phyloP scores from a whole-genome alignment of 1,140 invertebrate species.

The Monochamus saltuarius region DNA sequence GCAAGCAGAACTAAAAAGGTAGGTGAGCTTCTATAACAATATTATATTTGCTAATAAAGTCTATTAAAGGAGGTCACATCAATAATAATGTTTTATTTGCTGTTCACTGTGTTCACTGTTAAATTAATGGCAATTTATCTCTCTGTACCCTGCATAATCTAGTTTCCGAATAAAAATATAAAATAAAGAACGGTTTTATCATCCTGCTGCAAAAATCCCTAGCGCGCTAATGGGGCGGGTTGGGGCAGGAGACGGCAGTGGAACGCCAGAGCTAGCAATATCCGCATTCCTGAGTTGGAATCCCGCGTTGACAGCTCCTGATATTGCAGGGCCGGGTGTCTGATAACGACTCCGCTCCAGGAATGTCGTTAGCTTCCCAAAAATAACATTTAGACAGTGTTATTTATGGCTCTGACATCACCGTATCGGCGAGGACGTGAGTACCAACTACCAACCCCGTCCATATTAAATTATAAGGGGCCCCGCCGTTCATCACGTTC shows the following conservation, averaged over 20 bases:
- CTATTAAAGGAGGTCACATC: too few relatives aligned
- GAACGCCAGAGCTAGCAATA: constrained; percentile 43
- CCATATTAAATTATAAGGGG: constrained; percentile 16
- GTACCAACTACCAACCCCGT: constrained; percentile 1
- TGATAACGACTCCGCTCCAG: constrained; percentile 50
- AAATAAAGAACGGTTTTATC: background rate
- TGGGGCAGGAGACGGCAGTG: constrained; percentile 22
- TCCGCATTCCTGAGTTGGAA: constrained; percentile 50
- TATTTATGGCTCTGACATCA: constrained; percentile 44
- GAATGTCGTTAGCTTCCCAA: constrained; percentile 52
- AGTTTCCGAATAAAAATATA: too few relatives aligned
- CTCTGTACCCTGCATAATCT: too few relatives aligned
- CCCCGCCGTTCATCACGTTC: too few relatives aligned
- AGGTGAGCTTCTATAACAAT: too few relatives aligned
- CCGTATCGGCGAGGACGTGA: constrained; percentile 8
- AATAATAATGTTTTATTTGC: too few relatives aligned
- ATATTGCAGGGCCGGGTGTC: constrained; percentile 47
- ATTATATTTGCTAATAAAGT: too few relatives aligned
- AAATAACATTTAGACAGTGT: constrained; percentile 51
- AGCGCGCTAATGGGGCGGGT: constrained; percentile 11
- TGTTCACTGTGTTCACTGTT: too few relatives aligned
- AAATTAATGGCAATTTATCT: too few relatives aligned
- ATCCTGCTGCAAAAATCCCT: too few relatives aligned
- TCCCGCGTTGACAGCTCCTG: constrained; percentile 49
- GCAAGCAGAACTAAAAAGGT: too few relatives aligned